Evolutionary conservation across 2,797 vertebrate species (phyloP), one percentile per base, ranked within the genome.

Genomic region (Typhlichthys eigenmanni): DNA sequence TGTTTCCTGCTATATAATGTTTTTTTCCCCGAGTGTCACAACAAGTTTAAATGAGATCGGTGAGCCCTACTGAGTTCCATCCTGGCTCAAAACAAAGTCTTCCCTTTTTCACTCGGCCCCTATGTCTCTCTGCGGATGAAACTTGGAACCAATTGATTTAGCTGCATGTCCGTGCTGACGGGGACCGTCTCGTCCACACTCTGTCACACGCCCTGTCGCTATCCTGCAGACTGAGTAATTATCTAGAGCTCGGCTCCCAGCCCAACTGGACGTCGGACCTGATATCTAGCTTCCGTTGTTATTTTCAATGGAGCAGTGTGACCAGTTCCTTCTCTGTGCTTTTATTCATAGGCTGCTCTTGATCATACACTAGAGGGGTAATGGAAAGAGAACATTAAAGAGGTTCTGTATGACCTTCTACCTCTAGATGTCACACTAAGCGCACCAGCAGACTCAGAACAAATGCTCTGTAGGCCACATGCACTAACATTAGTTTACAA

Each of bases 111-210:
- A 6, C 67, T 68, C 1, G 1, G 54, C 72, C 52, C 17, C 58
- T 55, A 58, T 66, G 51, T 71, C 66, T 70, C 76, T 64, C 45
- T 16, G 19, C 19, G 70, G 61, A 64, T 75, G 68, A 61, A 80
- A 82, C 80, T 83, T 58, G 74, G 79, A 83, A 84, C 85, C 79
- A 85, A 89, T 84, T 70, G 85, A 86, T 91, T 86, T 79, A 77
- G 66, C 67, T 52, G 73, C 68, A 58, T 76, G 66, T 79, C 72
- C 48, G 70, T 32, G 9, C 69, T 75, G 74, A 85, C 74, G 69
- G 77, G 68, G 58, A 34, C 64, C 59, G 63, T 70, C 58, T 77
- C 74, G 68, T 78, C 68, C 72, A 54, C 43, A 0, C 76, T 72
- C 61, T 63, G 67, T 79, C 81, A 76, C 69, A 75, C 66, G 17